Percentiles rank a stretch among this genome's conserved stretches.
phyloP scores from a whole-genome alignment of 1,140 invertebrate genomes.

The Mizuhopecten yessoensis region DNA sequence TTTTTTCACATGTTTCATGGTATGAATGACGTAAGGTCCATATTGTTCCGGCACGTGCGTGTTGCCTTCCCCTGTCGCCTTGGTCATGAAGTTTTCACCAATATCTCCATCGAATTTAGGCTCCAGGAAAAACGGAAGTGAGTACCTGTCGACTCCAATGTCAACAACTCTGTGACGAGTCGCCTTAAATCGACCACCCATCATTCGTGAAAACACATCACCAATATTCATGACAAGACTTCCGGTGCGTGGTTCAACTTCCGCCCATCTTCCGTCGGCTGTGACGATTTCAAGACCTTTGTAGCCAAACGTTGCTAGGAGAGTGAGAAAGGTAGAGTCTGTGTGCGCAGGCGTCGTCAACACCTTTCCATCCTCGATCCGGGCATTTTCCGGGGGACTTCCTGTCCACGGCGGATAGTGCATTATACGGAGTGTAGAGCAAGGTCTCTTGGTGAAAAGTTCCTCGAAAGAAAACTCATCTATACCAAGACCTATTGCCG shows the following conservation, averaged over 20 bases:
- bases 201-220: conserved; percentile 63
- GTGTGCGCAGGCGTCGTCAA: conserved; percentile 67
- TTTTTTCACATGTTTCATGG: conserved; percentile 63
- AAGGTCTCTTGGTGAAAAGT: conserved; percentile 68
- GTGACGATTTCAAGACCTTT: conserved; percentile 62
- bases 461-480: conserved; percentile 67
- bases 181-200: conserved; percentile 65
- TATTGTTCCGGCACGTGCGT: conserved; percentile 65
- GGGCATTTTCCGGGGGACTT: conserved; percentile 54
- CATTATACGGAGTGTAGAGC: conserved; percentile 70
- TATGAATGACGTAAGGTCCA: conserved; percentile 62
- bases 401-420: conserved; percentile 70
- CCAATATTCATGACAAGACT: conserved; percentile 69
- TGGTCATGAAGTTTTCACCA: conserved; percentile 64
- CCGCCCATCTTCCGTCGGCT: conserved; percentile 60
- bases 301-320: conserved; percentile 58
- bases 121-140: conserved; percentile 65
- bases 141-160: conserved; percentile 66
- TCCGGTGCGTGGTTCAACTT: conserved; percentile 55
- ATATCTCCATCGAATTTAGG: conserved; percentile 63
- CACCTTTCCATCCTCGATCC: conserved; percentile 63
- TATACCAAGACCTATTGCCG: conserved; percentile 65
- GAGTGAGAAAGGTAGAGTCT: conserved; percentile 68
- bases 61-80: conserved; percentile 51
- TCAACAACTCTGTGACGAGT: conserved; percentile 66